Conservation (phyloP, 2,888 invertebrate species). For the Aspidapion aeneum region DNA sequence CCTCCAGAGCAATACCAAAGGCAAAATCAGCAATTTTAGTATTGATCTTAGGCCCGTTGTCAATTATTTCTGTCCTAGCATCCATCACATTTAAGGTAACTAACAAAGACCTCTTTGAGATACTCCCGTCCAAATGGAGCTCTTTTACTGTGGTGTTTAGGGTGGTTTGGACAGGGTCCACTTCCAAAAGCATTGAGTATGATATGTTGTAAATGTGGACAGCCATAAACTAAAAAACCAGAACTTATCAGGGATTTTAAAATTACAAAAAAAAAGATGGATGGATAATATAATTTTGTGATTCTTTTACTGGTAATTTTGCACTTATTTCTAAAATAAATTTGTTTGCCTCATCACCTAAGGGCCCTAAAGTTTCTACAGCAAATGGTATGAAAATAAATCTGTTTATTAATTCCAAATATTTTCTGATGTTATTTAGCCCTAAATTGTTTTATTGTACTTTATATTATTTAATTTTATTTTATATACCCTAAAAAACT, state of each 20-base stretch:
- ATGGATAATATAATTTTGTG: too few species aligned
- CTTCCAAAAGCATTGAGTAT: constrained; percentile 52
- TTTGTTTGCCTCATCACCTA: too few species aligned
- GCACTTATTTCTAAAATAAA: too few species aligned
- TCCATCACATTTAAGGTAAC: constrained; percentile 70
- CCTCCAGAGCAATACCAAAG: constrained; percentile 71
- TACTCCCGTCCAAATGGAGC: constrained; percentile 64
- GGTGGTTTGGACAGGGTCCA: constrained; percentile 16
- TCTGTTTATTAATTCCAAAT: too few species aligned
- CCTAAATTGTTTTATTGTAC: too few species aligned
- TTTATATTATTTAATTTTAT: too few species aligned
- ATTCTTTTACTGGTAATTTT: too few species aligned
- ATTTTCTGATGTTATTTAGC: too few species aligned
- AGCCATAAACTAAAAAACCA: constrained; percentile 69
- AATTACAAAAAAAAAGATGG: constrained; percentile 17
- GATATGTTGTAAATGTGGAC: constrained; percentile 75
- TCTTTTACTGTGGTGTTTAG: constrained; percentile 64
- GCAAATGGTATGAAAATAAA: too few species aligned
- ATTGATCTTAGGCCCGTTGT: constrained; percentile 2
- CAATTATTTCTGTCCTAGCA: constrained; percentile 50
- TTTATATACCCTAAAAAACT: too few species aligned
- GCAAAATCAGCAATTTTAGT: constrained; percentile 69
- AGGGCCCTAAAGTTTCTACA: too few species aligned
- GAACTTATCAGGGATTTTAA: constrained; percentile 1
- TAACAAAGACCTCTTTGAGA: constrained; percentile 64